A percentile compares a stretch with the other conserved stretches of the same genome.
Evolutionary conservation across 2,888 invertebrate genomes (phyloP).

Genomic region (Folsomia manolachei): DNA sequence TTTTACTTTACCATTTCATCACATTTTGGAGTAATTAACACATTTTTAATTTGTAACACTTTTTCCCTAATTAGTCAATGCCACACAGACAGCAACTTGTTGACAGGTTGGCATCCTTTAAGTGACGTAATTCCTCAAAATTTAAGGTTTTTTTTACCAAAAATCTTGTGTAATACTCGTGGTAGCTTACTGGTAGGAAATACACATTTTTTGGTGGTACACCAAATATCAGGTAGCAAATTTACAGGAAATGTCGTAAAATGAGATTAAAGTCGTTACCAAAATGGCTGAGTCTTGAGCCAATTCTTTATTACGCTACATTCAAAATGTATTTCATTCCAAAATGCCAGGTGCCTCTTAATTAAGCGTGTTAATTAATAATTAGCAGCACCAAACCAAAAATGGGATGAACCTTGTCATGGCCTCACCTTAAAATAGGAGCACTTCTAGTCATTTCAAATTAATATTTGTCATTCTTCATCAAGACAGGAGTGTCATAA

Average conservation of each 20-base stretch:
- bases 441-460: too few relatives aligned
- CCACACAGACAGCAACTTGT: neutral
- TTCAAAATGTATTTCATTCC: too few relatives aligned
- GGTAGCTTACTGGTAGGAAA: neutral
- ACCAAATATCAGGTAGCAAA: too few relatives aligned
- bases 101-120: neutral
- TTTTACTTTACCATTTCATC: too few relatives aligned
- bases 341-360: too few relatives aligned
- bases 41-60: neutral
- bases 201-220: neutral
- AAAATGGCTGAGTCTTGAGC: neutral
- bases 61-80: neutral
- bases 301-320: neutral
- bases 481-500: too few relatives aligned
- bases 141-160: neutral
- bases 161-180: neutral
- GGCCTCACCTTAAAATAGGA: too few relatives aligned
- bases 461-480: too few relatives aligned
- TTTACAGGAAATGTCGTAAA: neutral
- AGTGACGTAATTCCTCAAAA: neutral
- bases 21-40: neutral
- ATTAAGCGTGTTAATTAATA: too few relatives aligned
- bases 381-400: too few relatives aligned
- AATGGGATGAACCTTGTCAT: too few relatives aligned
- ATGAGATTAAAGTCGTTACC: neutral